Percentiles rank a stretch among this genome's conserved stretches.
These are phyloP conservation scores for Silvanus unidentatus DNA, from an alignment of 2,888 invertebrate species.

Conservation along the genomic window DNA sequence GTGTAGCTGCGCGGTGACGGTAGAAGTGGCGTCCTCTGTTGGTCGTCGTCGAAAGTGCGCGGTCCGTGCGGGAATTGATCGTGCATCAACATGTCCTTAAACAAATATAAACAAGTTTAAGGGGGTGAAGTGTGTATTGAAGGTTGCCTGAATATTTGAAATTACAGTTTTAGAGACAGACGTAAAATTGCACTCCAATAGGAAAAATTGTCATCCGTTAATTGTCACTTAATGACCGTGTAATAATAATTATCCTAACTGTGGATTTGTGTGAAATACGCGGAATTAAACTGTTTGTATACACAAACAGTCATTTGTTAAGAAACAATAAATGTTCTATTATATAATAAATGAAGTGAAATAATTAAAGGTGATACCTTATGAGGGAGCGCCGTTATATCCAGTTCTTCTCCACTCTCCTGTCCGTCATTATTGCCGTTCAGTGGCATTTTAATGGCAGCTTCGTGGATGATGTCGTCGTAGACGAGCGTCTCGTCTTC, in stretches of 20 bases:
- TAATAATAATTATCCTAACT: too few species aligned
- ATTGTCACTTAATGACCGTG: too few species aligned
- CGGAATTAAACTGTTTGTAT: conserved; percentile 30
- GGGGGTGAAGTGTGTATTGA: background rate
- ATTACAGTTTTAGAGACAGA: background rate
- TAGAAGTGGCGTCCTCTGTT: background rate
- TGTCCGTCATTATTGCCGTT: conserved; percentile 35
- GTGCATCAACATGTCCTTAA: conserved; percentile 43
- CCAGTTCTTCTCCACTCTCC: conserved; percentile 26
- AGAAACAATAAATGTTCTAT: conserved; percentile 32
- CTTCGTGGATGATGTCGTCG: conserved; percentile 56
- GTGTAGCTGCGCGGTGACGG: background rate
- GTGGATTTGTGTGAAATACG: conserved; percentile 17
- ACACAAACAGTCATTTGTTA: too few species aligned
- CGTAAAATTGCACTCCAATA: too few species aligned
- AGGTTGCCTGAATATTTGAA: background rate
- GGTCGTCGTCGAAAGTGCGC: conserved; percentile 57
- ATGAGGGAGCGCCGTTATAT: conserved; percentile 35
- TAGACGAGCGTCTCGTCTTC: conserved; percentile 41
- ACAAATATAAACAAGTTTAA: conserved; percentile 4
- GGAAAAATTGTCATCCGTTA: too few species aligned
- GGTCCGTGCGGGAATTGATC: conserved; percentile 76
- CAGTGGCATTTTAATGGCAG: conserved; percentile 43
- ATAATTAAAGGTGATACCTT: conserved; percentile 28
- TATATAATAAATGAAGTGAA: conserved; percentile 29